Evolutionary conservation across 1,140 invertebrate species (phyloP), one percentile per base, ranked within the genome.

Genomic region (Eupeodes corollae): DNA sequence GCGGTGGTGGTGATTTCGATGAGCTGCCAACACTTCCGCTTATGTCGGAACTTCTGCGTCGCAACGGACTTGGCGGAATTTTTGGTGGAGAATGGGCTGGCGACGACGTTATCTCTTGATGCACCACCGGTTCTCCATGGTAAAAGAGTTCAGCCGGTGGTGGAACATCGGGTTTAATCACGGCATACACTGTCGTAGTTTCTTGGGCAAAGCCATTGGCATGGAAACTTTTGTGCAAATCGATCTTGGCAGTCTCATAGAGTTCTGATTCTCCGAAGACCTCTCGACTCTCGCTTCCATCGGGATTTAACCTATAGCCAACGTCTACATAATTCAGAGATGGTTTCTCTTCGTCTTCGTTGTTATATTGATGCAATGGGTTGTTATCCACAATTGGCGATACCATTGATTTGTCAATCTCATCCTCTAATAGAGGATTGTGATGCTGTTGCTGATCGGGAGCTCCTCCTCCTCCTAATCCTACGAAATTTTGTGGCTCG

Each of bases 291-390:
- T 69, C 67, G 39, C 63, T 69, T 39, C 66, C 67, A 48, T 68
- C 66, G 19, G 66, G 66, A 54, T 68, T 68, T 11, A 67, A 56
- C 14, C 66, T 63, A 59, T 63, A 68, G 19, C 61, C 66, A 15
- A 68, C 62, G 46, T 68, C 66, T 12, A 67, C 65, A 51, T 68
- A 68, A 46, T 66, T 63, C 1, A 68, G 44, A 13, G 52, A 61
- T 0, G 50, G 55, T 26, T 53, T 52, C 18, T 61, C 49, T 26
- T 42, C 15, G 19, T 41, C 48, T 32, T 37, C 44, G 18, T 19
- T 21, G 5, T 19, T 41, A 18, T 43, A 38, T n/a, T 30, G n/a
- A n/a, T n/a, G 15, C 16, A 8, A 1, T 33, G 39, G 15, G 21
- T 46, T 33, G 16, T 3, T 21, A 10, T 16, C 44, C 30, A 32